Evolutionary conservation across 2,113 vertebrate species (phyloP).

Genomic region (Thalassoma bifasciatum): DNA sequence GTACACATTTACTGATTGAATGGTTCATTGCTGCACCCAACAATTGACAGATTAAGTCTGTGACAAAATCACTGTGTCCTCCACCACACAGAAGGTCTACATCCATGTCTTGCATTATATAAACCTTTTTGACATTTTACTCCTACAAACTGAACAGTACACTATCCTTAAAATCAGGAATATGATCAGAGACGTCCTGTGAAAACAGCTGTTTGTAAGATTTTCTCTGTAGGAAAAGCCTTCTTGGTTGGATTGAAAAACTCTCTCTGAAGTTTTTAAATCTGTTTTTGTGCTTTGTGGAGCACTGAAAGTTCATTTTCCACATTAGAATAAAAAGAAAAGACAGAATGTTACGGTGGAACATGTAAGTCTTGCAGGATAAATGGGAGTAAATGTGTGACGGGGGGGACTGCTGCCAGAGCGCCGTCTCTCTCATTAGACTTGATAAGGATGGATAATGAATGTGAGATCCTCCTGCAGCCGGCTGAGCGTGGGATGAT

Average conservation of each 20-base stretch:
- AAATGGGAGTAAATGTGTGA: conserved; percentile 32
- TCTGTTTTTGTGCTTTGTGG: background rate
- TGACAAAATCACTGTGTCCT: too few relatives aligned
- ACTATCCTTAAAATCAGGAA: too few relatives aligned
- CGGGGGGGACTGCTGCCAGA: conserved; percentile 27
- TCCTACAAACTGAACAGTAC: too few relatives aligned
- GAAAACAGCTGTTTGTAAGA: too few relatives aligned
- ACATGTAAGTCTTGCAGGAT: background rate
- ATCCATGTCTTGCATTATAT: too few relatives aligned
- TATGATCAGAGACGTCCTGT: background rate
- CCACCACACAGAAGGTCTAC: too few relatives aligned
- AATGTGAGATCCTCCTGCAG: conserved; percentile 36
- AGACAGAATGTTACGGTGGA: background rate
- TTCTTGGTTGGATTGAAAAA: too few relatives aligned
- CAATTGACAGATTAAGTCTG: too few relatives aligned
- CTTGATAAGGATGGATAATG: conserved; percentile 46
- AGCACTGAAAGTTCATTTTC: background rate
- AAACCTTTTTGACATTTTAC: too few relatives aligned
- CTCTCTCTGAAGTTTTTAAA: background rate
- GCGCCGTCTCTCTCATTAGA: conserved; percentile 39
- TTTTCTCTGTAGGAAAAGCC: too few relatives aligned
- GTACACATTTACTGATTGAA: too few relatives aligned
- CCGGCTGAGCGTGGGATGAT: conserved; percentile 24
- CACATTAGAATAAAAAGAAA: background rate
- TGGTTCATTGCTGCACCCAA: too few relatives aligned